Conservation (phyloP, 2,888 invertebrate genomes). For the Netelia inedita region DNA sequence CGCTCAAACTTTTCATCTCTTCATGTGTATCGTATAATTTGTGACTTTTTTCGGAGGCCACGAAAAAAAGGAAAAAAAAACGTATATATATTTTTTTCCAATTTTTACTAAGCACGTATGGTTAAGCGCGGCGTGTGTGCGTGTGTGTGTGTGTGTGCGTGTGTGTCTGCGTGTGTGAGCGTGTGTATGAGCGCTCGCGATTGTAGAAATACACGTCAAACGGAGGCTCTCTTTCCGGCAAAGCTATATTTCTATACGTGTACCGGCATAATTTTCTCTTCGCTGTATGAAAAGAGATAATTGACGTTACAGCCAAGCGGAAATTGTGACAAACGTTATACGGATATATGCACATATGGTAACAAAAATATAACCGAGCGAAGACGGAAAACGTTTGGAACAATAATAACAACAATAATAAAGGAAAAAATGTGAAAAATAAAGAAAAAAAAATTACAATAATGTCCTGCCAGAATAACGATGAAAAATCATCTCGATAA, state of each 20-base stretch:
- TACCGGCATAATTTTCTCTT: slow-evolving; percentile 65
- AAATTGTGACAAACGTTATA: slow-evolving; percentile 47
- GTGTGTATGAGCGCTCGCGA: slow-evolving; percentile 49
- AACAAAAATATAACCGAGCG: too few relatives aligned
- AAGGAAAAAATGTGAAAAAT: not conserved
- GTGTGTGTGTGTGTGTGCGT: slow-evolving; percentile 61
- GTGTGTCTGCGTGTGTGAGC: slow-evolving; percentile 74
- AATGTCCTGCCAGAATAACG: not conserved
- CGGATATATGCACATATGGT: slow-evolving; percentile 1
- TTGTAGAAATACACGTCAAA: slow-evolving; percentile 41
- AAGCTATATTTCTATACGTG: slow-evolving; percentile 7
- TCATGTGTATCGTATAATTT: slow-evolving; percentile 46
- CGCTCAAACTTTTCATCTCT: slow-evolving; percentile 61
- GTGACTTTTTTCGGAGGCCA: slow-evolving; percentile 42
- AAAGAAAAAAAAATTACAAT: not conserved
- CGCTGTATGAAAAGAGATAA: slow-evolving; percentile 13
- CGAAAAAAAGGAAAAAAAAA: slow-evolving; percentile 9
- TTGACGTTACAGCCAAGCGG: slow-evolving; percentile 2
- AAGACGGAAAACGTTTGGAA: too few relatives aligned
- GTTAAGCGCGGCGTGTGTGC: slow-evolving; percentile 81
- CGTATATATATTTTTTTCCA: slow-evolving; percentile 17
- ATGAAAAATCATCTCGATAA: not conserved
- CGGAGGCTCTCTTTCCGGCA: slow-evolving; percentile 36
- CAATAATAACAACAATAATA: not conserved
- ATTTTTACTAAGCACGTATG: slow-evolving; percentile 76